Evolutionary conservation across 2,113 vertebrate species (phyloP), one percentile per base, ranked within the genome.

Genomic region (Bos javanicus): DNA sequence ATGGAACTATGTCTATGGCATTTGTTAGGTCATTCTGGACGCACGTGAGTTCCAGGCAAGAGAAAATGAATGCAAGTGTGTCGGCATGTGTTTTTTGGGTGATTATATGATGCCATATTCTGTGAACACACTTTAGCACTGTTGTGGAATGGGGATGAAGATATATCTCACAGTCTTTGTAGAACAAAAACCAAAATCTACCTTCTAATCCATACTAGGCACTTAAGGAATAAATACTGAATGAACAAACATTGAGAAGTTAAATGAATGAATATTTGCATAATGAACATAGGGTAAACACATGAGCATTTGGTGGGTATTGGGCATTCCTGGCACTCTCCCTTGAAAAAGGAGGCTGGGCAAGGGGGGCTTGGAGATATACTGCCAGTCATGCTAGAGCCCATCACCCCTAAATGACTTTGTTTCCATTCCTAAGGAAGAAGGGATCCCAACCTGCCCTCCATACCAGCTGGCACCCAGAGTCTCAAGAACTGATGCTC

Each of bases 161-260:
- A 80, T 80, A 80, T 9, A 26, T 39, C 26, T 93, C 64, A 78
- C 83, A n/a, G n/a, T 81, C 56, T n/a, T 36, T 23, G n/a, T 14
- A 93, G 50, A 56, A 91, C 36, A 67, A 64, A 95, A 94, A 86
- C 7, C 54, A 91, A 95, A 93, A 82, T 60, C 59, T 87, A 95
- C 33, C 62, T 83, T 78, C 76, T 84, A 46, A 16, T 30, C 43
- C 60, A 15, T n/a, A 64, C n/a, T 33, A 92, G 54, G 25, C 46
- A 80, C 39, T 83, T 87, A 81, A 85, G 46, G 28, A 93, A 82
- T 64, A 30, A 74, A 81, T 46, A 48, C 4, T 57, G 80, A 60
- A 48, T 90, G 81, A 95, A 86, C 64, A 60, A 62, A 88, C 16
- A 80, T 43, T 43, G 80, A 90, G 60, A 81, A 84, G 33, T 0